Evolutionary conservation across 2,888 invertebrate species (phyloP).

Genomic region (Charanyca ferruginea): DNA sequence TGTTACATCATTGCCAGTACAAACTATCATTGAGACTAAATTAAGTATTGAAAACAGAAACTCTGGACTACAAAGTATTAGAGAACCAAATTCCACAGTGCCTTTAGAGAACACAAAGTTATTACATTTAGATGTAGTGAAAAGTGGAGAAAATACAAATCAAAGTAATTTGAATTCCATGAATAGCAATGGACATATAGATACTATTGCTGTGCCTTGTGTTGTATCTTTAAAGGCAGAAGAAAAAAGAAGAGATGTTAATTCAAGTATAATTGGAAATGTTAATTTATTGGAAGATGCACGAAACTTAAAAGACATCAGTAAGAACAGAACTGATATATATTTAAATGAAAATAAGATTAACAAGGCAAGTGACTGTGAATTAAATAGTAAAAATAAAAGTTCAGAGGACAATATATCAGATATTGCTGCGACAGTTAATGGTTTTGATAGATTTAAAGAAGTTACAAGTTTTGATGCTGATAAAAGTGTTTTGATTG

Average conservation of each 20-base stretch:
- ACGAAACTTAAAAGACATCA: conserved; percentile 2
- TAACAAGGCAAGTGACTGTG: background rate
- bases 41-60: conserved; percentile 29
- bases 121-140: conserved; percentile 3
- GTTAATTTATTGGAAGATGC: background rate
- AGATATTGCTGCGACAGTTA: conserved; percentile 12
- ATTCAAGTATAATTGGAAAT: conserved; percentile 6
- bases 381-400: conserved; percentile 7
- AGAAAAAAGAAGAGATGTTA: background rate
- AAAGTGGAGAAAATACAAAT: conserved; percentile 7
- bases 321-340: background rate
- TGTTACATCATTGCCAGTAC: conserved; percentile 68
- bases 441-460: conserved; percentile 4
- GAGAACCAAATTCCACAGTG: conserved; percentile 2
- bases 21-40: conserved; percentile 64
- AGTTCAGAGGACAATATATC: conserved; percentile 5
- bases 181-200: conserved; percentile 1
- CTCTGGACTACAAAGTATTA: background rate
- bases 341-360: background rate
- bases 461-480: background rate
- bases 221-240: background rate
- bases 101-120: conserved; percentile 5
- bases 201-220: background rate
- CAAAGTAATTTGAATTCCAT: conserved; percentile 1
- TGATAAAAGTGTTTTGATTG: conserved; percentile 4